These are phyloP conservation scores for Scyliorhinus canicula DNA, from an alignment of 2,797 vertebrate species.

Conservation along the genomic window DNA sequence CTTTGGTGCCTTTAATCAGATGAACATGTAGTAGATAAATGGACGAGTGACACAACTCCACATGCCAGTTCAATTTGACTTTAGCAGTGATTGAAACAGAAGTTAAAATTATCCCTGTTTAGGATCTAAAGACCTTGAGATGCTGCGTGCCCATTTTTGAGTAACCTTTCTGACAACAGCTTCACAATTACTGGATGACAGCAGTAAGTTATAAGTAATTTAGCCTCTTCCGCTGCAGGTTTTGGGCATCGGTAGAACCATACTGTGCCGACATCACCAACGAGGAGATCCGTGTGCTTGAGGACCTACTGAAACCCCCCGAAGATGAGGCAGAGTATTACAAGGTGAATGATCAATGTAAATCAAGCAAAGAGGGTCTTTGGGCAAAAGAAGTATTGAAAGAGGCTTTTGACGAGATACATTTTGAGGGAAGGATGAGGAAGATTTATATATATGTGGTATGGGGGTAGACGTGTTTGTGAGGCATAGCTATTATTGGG, in stretches of 20 bases:
- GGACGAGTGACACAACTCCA: neutral
- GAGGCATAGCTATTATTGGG: neutral
- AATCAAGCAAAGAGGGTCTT: neutral
- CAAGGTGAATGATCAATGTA: conserved; percentile 62
- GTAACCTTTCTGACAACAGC: neutral
- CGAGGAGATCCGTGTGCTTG: conserved; percentile 86
- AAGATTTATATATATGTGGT: neutral
- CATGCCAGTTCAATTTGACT: neutral
- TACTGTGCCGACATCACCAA: conserved; percentile 95
- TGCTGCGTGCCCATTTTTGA: neutral
- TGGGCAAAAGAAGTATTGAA: neutral
- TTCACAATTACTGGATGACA: neutral
- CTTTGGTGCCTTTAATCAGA: neutral
- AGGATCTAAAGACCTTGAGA: neutral
- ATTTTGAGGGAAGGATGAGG: neutral
- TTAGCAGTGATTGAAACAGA: neutral
- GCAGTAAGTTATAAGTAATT: neutral
- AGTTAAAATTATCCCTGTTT: neutral
- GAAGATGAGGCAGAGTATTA: conserved; percentile 94
- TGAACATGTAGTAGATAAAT: neutral
- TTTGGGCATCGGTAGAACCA: conserved; percentile 94
- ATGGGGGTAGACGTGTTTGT: neutral
- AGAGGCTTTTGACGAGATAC: neutral
- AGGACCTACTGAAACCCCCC: conserved; percentile 87
- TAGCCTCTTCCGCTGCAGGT: conserved; percentile 59